Conservation (phyloP, 2,113 vertebrate genomes). For the Campylomormyrus numenius region DNA sequence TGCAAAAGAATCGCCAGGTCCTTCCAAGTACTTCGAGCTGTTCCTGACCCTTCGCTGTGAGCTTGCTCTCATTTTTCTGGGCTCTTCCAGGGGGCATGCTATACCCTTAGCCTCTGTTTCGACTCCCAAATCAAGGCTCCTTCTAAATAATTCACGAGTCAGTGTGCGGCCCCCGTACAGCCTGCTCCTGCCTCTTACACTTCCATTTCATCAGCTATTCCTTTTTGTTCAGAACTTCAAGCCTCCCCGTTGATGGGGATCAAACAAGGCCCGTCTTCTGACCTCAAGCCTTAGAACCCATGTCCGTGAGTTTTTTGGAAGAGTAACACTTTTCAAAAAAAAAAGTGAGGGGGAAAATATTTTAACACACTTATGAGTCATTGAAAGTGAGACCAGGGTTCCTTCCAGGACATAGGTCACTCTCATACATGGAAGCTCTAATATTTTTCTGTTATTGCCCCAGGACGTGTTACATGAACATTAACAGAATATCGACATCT, state of each 20-base stretch:
- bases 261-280: slow-evolving; percentile 35
- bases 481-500: no score
- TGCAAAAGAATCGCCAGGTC: neutral
- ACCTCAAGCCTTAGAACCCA: slow-evolving; percentile 19
- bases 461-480: neutral
- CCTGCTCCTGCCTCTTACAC: slow-evolving; percentile 24
- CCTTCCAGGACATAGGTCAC: neutral
- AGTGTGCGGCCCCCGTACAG: slow-evolving; percentile 23
- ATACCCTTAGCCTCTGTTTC: neutral
- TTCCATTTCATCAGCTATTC: slow-evolving; percentile 56
- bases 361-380: neutral
- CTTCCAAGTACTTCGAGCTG: neutral
- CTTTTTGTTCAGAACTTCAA: slow-evolving; percentile 51
- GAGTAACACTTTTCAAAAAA: neutral
- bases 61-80: neutral
- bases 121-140: slow-evolving; percentile 36
- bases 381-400: neutral
- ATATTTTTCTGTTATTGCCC: neutral
- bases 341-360: slow-evolving; percentile 2
- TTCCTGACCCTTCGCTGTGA: neutral
- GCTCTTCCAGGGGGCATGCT: neutral
- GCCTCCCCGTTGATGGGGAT: slow-evolving; percentile 37
- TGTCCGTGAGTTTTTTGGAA: slow-evolving; percentile 20
- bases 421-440: neutral
- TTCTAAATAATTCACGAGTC: slow-evolving; percentile 54